These are phyloP conservation scores for Drosophila simulans DNA, from an alignment of 1,140 invertebrate genomes.

Conservation along the genomic window DNA sequence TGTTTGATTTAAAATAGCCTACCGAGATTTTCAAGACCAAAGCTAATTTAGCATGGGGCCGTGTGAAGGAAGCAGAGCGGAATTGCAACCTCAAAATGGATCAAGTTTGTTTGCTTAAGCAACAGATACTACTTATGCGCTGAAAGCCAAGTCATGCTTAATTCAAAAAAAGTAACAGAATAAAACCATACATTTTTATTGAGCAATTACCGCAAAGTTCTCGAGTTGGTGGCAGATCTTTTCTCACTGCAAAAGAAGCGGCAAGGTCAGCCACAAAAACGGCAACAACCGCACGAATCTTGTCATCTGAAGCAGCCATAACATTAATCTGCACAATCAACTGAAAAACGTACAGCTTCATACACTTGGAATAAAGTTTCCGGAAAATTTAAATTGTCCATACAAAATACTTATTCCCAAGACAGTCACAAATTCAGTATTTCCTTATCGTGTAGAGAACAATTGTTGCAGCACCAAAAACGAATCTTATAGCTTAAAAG, in stretches of 20 bases:
- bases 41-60: conserved; percentile 22
- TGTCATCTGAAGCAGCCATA: conserved; percentile 40
- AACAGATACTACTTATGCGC: conserved; percentile 58
- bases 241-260: conserved; percentile 67
- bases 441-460: conserved; percentile 33
- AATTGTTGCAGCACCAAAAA: conserved; percentile 41
- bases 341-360: conserved; percentile 4
- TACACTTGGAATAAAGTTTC: not conserved
- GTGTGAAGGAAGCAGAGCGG: conserved; percentile 48
- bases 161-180: not conserved
- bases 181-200: conserved; percentile 34
- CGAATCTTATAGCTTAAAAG: conserved; percentile 33
- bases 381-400: not conserved
- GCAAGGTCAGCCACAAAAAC: conserved; percentile 62
- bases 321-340: conserved; percentile 27
- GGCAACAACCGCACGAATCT: conserved; percentile 43
- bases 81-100: conserved; percentile 17
- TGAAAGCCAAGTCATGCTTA: conserved; percentile 28
- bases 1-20: not conserved
- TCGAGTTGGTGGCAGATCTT: conserved; percentile 36
- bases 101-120: conserved; percentile 24
- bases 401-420: not conserved
- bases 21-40: conserved; percentile 28
- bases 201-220: conserved; percentile 67
- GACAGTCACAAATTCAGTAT: too few relatives aligned